Base-by-base conservation (phyloP, 1,140 invertebrate genomes). In the Papilio dardanus region DNA sequence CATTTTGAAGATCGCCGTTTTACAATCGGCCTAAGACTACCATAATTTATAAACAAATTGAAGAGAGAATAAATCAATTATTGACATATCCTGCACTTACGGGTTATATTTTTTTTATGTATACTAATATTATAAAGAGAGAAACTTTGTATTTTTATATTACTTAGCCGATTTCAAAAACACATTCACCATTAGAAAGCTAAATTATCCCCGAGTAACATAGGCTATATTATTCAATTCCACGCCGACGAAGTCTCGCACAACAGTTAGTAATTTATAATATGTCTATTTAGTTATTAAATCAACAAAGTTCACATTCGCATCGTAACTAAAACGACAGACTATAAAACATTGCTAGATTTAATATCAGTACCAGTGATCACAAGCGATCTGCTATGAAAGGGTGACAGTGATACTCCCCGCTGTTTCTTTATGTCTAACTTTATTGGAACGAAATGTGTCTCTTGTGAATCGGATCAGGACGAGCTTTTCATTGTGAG, bases 401-500 rank as follows among this genome's bases (percentile, higher is more conserved):
- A 85, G 90, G 89, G 88, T 90, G 88, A 89, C 86, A 90, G 76
- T 83, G 84, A 86, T 89, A 87, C 89, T 82, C 88, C 90, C 90
- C 78, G 86, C 86, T 89, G 90, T 85, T 90, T 86, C 89, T 92
- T 92, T 92, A 90, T 90, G 83, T 88, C 86, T 89, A 84, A 86
- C 84, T 83, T 86, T 89, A 91, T 90, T 89, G 84, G 87, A 77
- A 78, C 85, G 77, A 84, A 90, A 89, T 90, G 85, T 85, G 82
- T 77, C 83, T 79, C 79, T 77, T 79, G 82, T 88, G 85, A 83
- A 88, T 88, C 81, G 82, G 77, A 84, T 84, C 80, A 83, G 81
- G 82, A 81, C 81, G 79, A 86, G 77, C 77, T 83, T 87, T 89
- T 86, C 84, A 84, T 87, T 87, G 83, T 89, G 77, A 84, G 83